Conservation (phyloP, 2,113 vertebrate species). For the Forbesichthys agassizii region DNA sequence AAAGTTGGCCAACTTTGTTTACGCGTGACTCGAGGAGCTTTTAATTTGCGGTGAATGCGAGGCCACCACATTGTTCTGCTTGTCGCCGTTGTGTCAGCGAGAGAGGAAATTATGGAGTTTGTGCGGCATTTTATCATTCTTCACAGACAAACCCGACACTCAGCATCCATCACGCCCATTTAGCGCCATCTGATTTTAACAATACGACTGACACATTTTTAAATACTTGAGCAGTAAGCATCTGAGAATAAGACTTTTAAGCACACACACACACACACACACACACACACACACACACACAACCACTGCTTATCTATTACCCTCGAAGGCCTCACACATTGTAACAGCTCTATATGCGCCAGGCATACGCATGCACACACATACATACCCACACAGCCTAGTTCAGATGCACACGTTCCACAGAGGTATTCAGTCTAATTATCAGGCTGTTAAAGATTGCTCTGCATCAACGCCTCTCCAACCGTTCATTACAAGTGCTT, state of each 20-base stretch:
- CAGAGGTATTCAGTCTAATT: slow-evolving; percentile 77
- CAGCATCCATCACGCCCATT: slow-evolving; percentile 28
- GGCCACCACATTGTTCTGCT: not conserved
- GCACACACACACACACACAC: slow-evolving; percentile 41
- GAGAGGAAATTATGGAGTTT: slow-evolving; percentile 5
- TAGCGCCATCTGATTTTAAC: slow-evolving; percentile 36
- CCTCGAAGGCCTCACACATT: slow-evolving; percentile 65
- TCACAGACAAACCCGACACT: slow-evolving; percentile 11
- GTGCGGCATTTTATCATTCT: slow-evolving; percentile 1
- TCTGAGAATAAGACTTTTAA: slow-evolving; percentile 45
- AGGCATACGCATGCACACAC: slow-evolving; percentile 7
- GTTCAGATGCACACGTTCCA: slow-evolving; percentile 47
- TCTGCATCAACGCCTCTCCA: slow-evolving; percentile 72
- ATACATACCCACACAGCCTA: slow-evolving; percentile 16
- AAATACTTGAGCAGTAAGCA: slow-evolving; percentile 32
- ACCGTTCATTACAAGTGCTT: slow-evolving; percentile 78
- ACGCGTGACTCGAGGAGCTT: slow-evolving; percentile 21
- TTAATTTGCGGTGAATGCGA: slow-evolving; percentile 26
- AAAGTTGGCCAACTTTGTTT: slow-evolving; percentile 24
- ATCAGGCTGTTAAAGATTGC: slow-evolving; percentile 79
- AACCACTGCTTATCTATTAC: slow-evolving; percentile 61
- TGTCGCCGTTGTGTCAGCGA: not conserved
- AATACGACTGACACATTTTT: slow-evolving; percentile 20
- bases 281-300: slow-evolving; percentile 41
- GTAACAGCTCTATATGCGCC: slow-evolving; percentile 65